phyloP scores from a whole-genome alignment of 1,140 invertebrate species.

The Lordiphosa stackelbergi region DNA sequence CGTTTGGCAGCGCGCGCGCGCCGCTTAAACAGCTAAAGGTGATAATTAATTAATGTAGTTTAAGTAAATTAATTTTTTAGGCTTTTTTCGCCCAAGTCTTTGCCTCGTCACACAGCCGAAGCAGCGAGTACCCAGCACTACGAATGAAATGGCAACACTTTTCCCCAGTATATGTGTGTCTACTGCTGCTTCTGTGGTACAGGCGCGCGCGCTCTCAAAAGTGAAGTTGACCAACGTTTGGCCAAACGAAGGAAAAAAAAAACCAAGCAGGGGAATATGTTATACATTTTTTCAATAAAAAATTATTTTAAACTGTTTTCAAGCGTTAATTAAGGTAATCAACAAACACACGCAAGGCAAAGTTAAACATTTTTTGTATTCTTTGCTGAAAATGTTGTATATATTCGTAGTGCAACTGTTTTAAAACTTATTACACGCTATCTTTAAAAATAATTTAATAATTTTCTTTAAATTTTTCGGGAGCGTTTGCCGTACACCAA shows the following conservation, averaged over 20 bases:
- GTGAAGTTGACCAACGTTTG: conserved; percentile 1
- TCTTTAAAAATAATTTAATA: no score
- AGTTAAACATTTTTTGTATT: no score
- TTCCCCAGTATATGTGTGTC: conserved; percentile 50
- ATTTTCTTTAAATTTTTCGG: neutral
- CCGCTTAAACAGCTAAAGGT: conserved; percentile 32
- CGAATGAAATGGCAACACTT: conserved; percentile 56
- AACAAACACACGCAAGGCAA: no score
- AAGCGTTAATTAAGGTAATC: no score
- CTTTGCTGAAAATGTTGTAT: no score
- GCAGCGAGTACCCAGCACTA: conserved; percentile 21
- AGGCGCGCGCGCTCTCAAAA: conserved; percentile 40
- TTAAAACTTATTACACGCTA: no score
- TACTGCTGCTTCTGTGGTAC: conserved; percentile 33
- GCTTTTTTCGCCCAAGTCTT: neutral
- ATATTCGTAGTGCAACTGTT: no score
- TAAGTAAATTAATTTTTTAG: neutral
- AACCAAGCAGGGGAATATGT: neutral
- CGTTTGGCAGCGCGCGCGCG: conserved; percentile 49
- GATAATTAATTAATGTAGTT: conserved; percentile 2
- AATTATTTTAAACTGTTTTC: neutral
- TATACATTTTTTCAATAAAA: conserved; percentile 20
- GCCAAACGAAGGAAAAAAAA: no score
- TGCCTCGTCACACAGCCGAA: neutral
- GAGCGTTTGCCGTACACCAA: conserved; percentile 40